A percentile compares a stretch with the other conserved stretches of the same genome.
Conservation (phyloP, 2,113 vertebrate species). For the Buteo buteo region DNA sequence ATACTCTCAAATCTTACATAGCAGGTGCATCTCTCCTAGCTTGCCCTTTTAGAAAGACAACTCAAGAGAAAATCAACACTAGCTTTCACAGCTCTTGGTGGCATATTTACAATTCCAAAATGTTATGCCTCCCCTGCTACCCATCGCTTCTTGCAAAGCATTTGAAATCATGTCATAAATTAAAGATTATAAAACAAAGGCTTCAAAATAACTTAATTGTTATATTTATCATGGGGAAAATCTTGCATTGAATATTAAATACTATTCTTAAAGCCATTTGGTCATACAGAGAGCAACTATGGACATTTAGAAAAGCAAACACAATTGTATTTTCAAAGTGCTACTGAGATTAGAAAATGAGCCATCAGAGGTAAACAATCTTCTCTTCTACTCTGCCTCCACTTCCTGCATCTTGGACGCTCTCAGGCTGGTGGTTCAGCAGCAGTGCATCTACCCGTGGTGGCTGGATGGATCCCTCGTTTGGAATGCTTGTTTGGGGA, state of each 20-base stretch:
- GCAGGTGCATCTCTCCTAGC: background rate
- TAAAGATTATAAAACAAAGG: constrained; percentile 44
- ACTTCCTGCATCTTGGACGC: constrained; percentile 68
- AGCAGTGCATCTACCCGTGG: constrained; percentile 30
- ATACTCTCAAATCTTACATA: background rate
- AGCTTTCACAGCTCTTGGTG: background rate
- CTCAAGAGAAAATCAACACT: background rate
- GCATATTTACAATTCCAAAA: background rate
- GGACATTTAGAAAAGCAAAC: constrained; percentile 16
- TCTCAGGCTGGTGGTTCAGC: constrained; percentile 50
- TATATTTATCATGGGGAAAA: constrained; percentile 4
- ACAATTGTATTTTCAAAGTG: constrained; percentile 31
- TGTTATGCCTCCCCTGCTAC: background rate
- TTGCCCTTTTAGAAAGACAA: background rate
- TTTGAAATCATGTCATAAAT: constrained; percentile 46
- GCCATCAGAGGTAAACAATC: constrained; percentile 89
- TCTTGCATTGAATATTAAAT: constrained; percentile 49
- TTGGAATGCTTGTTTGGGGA: background rate
- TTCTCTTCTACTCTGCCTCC: constrained; percentile 80
- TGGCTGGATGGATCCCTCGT: background rate
- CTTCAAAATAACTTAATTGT: constrained; percentile 72
- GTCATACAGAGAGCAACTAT: constrained; percentile 4
- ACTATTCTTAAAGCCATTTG: constrained; percentile 40
- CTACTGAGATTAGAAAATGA: background rate
- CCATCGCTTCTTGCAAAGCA: background rate